Conservation (phyloP, 1,140 invertebrate genomes). For the Hyles vespertilio region DNA sequence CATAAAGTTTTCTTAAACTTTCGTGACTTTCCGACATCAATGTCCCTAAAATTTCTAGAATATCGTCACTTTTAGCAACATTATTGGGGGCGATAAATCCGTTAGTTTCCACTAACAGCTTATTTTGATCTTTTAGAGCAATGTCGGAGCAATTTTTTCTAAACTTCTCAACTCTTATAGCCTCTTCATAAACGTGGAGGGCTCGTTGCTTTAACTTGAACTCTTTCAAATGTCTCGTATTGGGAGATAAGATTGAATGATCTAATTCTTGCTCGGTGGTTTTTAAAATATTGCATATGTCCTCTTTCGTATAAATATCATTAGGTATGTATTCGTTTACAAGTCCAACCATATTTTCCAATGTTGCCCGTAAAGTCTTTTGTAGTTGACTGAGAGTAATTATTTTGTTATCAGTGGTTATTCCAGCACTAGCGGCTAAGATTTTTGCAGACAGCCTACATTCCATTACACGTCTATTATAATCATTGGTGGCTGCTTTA, state of each 20-base stretch:
- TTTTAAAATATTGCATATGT: slow-evolving; percentile 82
- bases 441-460: slow-evolving; percentile 92
- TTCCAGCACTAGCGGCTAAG: slow-evolving; percentile 80
- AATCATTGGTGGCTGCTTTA: slow-evolving; percentile 94
- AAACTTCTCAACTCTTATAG: slow-evolving; percentile 87
- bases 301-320: slow-evolving; percentile 84
- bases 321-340: slow-evolving; percentile 81
- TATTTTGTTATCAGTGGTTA: slow-evolving; percentile 35
- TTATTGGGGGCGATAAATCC: slow-evolving; percentile 70
- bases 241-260: slow-evolving; percentile 79
- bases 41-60: slow-evolving; percentile 81
- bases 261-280: slow-evolving; percentile 81
- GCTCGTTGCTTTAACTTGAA: slow-evolving; percentile 92
- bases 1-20: slow-evolving; percentile 90
- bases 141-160: slow-evolving; percentile 78
- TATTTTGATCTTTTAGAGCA: slow-evolving; percentile 72
- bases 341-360: slow-evolving; percentile 83
- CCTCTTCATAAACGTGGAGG: slow-evolving; percentile 93
- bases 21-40: slow-evolving; percentile 94
- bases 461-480: slow-evolving; percentile 95
- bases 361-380: slow-evolving; percentile 76
- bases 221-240: slow-evolving; percentile 80
- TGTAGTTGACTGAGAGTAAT: slow-evolving; percentile 84
- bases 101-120: slow-evolving; percentile 71
- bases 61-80: slow-evolving; percentile 36